Evolutionary conservation across 2,888 invertebrate genomes (phyloP), one percentile per base, ranked within the genome.

Genomic region (Melangyna quadrimaculata): DNA sequence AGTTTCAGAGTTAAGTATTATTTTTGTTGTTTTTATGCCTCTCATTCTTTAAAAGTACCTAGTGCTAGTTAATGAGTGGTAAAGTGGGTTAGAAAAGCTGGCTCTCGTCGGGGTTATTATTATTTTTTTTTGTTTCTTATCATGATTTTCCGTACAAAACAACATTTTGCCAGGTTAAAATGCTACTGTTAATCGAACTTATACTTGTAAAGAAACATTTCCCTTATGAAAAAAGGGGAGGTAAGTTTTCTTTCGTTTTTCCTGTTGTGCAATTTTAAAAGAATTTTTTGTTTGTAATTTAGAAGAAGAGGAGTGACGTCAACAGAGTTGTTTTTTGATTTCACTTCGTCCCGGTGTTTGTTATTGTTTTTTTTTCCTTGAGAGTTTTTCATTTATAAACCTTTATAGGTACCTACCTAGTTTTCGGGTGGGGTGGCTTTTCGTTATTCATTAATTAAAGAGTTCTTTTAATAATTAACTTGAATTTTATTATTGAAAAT

Each of bases 271-370:
- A 84, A 71, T 75, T 63, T 32, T 43, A 27, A 67, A 53, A 61
- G 45, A 67, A 45, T 69, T 53, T 8, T 63, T 79, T 70, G 61
- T 57, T 65, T 43, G 37, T 71, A 43, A 74, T 83, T 84, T 75
- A n/a, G 12, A 19, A 75, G 71, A 67, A 35, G 22, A 48, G 29
- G 27, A 75, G 74, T 84, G 84, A 84, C 84, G 84, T 84, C 84
- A 84, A 61, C 71, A 19, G 2, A 19, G 45, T 19, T 48, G 27
- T 43, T 61, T 69, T 27, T 59, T 37, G 22, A n/a, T 40, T 61
- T 17, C 7, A 17, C 12, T 63, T 22, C 6, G 0, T 48, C 43
- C 59, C 83, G 74, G 79, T 72, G 53, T 70, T 71, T 65, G 57
- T 59, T n/a, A n/a, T n/a, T 43, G n/a, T 59, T 35, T 32, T 37